Evolutionary conservation across 2,797 vertebrate species (phyloP), one percentile per base, ranked within the genome.

Genomic region (Otolemur crassicaudatus): DNA sequence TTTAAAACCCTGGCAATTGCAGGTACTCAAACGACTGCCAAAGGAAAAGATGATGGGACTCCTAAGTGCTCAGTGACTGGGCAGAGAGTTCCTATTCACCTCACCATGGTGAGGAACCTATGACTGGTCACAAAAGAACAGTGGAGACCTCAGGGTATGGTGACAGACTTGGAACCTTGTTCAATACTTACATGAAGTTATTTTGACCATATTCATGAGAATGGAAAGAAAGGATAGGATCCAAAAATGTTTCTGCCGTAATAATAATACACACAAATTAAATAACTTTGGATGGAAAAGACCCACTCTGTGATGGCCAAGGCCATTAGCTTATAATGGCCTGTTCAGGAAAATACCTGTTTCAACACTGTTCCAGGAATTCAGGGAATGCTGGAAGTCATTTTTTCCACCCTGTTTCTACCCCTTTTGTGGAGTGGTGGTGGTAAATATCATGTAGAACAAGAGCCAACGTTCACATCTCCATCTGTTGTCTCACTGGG

Each of bases 181-280:
- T 22, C 65, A 67, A 23, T 4, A 53, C 17, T 85, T 40, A 90
- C 4, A n/a, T 40, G n/a, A 17, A 75, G 46, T 43, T 90, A 19
- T 49, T 90, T 80, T 65, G 22, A 84, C 27, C 67, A 34, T 40
- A 83, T 87, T 84, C 58, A 65, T 76, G 46, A 79, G 53, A 58
- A 27, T 40, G 7, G 43, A 87, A 43, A 79, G 58, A 76, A 87
- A 65, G 43, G 29, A 89, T 34, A 56, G 23, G 40, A 67, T 89
- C n/a, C 56, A 93, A 90, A 92, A 92, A 37, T 79, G 37, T 85
- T 90, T 81, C 81, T 90, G 29, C 27, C 80, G 77, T 22, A 91
- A 91, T 87, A 91, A 90, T 70, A 94, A 91, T 73, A 63, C 81
- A 43, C n/a, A 90, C 43, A 95, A 82, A 75, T 95, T 76, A 85